Conservation (phyloP, 2,888 invertebrate species). For the Troides oblongomaculatus region DNA sequence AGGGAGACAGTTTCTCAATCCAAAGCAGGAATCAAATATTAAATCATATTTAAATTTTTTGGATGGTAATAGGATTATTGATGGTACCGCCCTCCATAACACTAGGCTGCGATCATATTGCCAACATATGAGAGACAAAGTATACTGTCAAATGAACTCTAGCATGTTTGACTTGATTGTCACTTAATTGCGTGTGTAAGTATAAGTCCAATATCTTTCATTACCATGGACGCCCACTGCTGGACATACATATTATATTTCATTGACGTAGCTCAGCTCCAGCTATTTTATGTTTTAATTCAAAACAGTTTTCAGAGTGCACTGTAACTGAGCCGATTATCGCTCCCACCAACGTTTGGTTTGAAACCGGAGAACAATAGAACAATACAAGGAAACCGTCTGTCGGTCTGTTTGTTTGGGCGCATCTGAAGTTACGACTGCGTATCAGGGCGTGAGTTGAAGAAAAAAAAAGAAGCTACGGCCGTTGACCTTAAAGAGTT, state of each 20-base stretch:
- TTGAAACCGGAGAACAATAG: constrained; percentile 35
- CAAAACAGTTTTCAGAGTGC: constrained; percentile 1
- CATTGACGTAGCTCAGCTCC: neutral
- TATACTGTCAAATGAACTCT: too few relatives aligned
- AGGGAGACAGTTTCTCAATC: too few relatives aligned
- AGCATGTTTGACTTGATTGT: too few relatives aligned
- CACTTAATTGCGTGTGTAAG: too few relatives aligned
- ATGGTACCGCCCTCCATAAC: too few relatives aligned
- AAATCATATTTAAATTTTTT: too few relatives aligned
- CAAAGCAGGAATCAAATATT: too few relatives aligned
- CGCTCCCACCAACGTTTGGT: constrained; percentile 14
- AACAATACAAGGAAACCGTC: constrained; percentile 38
- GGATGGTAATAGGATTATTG: too few relatives aligned
- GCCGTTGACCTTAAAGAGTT: constrained; percentile 22
- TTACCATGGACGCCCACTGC: too few relatives aligned
- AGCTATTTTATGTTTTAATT: neutral
- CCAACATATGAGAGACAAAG: too few relatives aligned
- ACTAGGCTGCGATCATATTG: too few relatives aligned
- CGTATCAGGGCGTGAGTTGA: constrained; percentile 13
- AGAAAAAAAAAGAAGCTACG: constrained; percentile 13
- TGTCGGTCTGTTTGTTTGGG: constrained; percentile 29
- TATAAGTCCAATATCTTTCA: too few relatives aligned
- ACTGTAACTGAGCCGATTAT: constrained; percentile 12
- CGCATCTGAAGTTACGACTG: constrained; percentile 23
- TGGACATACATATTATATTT: neutral